A percentile compares a stretch with the other conserved stretches of the same genome.
phyloP scores from a whole-genome alignment of 2,113 vertebrate species.

The Phrynosoma blainvillii region DNA sequence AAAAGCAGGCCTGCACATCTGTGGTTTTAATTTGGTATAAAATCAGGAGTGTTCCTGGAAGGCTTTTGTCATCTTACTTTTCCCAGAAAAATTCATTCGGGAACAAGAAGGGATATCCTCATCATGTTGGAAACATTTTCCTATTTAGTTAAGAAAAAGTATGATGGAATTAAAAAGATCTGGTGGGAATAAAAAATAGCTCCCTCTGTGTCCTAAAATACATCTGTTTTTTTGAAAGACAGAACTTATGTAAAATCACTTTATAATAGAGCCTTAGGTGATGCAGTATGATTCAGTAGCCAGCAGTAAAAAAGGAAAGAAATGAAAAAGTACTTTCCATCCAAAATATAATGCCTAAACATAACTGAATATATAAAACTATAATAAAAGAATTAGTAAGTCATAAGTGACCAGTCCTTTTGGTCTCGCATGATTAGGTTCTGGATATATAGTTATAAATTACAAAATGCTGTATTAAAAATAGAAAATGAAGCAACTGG shows the following conservation, averaged over 20 bases:
- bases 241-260: conserved; percentile 13
- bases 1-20: conserved; percentile 15
- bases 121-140: conserved; percentile 23
- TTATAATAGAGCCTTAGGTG: background rate
- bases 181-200: conserved; percentile 21
- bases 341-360: conserved; percentile 5
- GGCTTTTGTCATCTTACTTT: conserved; percentile 25
- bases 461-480: background rate
- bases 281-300: background rate
- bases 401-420: background rate
- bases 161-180: conserved; percentile 40
- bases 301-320: background rate
- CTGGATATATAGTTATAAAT: background rate
- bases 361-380: conserved; percentile 7
- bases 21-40: conserved; percentile 34
- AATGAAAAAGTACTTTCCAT: background rate
- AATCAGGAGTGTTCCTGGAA: conserved; percentile 9
- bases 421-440: background rate
- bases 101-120: conserved; percentile 20
- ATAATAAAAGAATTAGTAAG: background rate
- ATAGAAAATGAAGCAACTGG: background rate
- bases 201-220: conserved; percentile 16
- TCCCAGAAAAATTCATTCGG: conserved; percentile 19
- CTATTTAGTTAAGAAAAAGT: conserved; percentile 30
- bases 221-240: conserved; percentile 11